These are phyloP conservation scores for Pimpla rufipes DNA, from an alignment of 2,888 invertebrate species.

Conservation along the genomic window DNA sequence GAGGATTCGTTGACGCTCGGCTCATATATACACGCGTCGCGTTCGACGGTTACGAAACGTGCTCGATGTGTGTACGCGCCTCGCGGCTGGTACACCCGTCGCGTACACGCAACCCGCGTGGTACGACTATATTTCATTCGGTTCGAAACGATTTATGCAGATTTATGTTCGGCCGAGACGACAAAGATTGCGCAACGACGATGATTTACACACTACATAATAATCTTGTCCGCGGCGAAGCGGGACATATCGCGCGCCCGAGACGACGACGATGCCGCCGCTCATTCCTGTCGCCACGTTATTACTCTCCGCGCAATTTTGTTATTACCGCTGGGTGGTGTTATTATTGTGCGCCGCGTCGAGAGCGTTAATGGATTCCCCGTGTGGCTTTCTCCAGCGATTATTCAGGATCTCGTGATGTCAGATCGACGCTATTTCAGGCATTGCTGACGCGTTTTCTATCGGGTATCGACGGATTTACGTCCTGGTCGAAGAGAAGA, in stretches of 20 bases:
- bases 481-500: too few relatives aligned
- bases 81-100: conserved; percentile 21
- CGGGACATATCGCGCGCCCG: conserved; percentile 53
- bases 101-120: conserved; percentile 8
- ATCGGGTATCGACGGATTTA: too few relatives aligned
- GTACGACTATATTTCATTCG: conserved; percentile 62
- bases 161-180: conserved; percentile 64
- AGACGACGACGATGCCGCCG: conserved; percentile 21
- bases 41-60: conserved; percentile 38
- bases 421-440: too few relatives aligned
- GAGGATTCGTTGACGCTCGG: background rate
- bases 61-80: conserved; percentile 6
- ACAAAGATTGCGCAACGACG: conserved; percentile 61
- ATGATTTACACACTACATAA: conserved; percentile 66
- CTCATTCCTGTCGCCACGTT: conserved; percentile 34
- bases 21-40: background rate
- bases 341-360: background rate
- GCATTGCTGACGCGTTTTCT: too few relatives aligned
- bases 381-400: background rate
- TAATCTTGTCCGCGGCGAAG: conserved; percentile 64
- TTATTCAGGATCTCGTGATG: too few relatives aligned
- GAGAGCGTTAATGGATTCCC: conserved; percentile 17
- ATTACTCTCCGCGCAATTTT: conserved; percentile 32
- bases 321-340: conserved; percentile 2
- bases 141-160: conserved; percentile 62